Evolutionary conservation across 2,113 vertebrate genomes (phyloP).

Genomic region (Saccopteryx bilineata): DNA sequence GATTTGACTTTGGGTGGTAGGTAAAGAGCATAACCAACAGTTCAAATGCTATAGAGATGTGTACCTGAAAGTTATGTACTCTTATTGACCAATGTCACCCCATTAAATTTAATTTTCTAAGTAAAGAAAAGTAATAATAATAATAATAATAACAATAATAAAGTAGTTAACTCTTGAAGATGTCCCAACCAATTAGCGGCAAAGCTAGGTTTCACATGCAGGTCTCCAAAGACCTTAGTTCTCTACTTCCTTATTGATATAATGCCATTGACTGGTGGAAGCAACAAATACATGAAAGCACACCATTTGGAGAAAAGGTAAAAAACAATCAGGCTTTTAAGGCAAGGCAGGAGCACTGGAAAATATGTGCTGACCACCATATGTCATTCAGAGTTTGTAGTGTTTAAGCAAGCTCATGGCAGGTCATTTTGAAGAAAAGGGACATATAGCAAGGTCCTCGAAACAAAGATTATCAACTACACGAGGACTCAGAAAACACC

Average conservation of each 20-base stretch:
- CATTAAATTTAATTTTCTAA: no score
- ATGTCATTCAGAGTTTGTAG: not conserved
- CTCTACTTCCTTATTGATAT: not conserved
- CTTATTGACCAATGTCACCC: no score
- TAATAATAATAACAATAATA: no score
- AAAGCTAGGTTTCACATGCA: not conserved
- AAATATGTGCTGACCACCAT: not conserved
- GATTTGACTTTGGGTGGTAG: no score
- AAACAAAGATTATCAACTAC: not conserved
- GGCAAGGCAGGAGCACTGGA: not conserved
- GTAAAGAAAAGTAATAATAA: no score
- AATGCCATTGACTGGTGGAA: not conserved
- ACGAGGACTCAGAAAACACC: not conserved
- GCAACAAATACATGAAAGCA: not conserved
- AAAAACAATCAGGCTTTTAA: constrained; percentile 2
- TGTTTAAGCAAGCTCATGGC: not conserved
- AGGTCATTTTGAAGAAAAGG: not conserved
- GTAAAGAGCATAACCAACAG: no score
- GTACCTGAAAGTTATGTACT: no score
- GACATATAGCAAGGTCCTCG: not conserved
- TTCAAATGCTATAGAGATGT: no score
- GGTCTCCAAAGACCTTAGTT: not conserved
- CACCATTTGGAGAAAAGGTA: not conserved
- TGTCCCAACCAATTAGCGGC: not conserved
- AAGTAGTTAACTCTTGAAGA: not conserved